phyloP scores from a whole-genome alignment of 2,888 invertebrate species.

The Drosophila anceps region DNA sequence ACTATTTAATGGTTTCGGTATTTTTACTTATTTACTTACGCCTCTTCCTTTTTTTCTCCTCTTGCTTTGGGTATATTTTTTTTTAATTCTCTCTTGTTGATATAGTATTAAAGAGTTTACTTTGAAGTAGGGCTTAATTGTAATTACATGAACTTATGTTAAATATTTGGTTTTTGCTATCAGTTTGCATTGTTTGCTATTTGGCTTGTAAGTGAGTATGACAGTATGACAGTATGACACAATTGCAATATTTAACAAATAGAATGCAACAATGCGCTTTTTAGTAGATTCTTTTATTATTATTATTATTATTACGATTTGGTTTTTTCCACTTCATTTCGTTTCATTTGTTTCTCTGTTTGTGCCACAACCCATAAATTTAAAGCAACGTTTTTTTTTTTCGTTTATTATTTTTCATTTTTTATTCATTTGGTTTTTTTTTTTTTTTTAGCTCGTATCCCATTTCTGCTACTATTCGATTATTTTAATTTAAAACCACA shows the following conservation, averaged over 20 bases:
- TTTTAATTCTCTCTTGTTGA: slow-evolving; percentile 25
- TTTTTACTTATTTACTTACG: slow-evolving; percentile 1
- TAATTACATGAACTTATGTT: slow-evolving; percentile 65
- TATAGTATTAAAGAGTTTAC: slow-evolving; percentile 41
- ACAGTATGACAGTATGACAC: slow-evolving; percentile 57
- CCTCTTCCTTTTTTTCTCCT: background rate
- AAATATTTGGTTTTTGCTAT: slow-evolving; percentile 52
- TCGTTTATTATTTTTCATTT: background rate
- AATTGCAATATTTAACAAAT: slow-evolving; percentile 47
- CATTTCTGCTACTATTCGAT: slow-evolving; percentile 48
- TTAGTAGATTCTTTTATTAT: slow-evolving; percentile 28
- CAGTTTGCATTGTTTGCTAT: slow-evolving; percentile 46
- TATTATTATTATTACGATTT: slow-evolving; percentile 8
- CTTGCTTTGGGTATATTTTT: background rate
- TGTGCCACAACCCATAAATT: slow-evolving; percentile 68
- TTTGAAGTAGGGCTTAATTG: slow-evolving; percentile 43
- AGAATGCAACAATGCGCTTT: slow-evolving; percentile 39
- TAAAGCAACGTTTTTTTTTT: slow-evolving; percentile 41
- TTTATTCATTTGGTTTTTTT: slow-evolving; percentile 6
- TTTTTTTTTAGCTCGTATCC: slow-evolving; percentile 15
- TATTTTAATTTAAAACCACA: slow-evolving; percentile 68
- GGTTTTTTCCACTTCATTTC: slow-evolving; percentile 10
- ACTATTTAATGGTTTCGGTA: slow-evolving; percentile 36
- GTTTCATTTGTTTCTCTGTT: slow-evolving; percentile 17
- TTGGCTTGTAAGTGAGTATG: slow-evolving; percentile 46